Percentiles rank a stretch among this genome's conserved stretches.
Conservation (phyloP, 2,113 vertebrate genomes). For the Dissostichus mawsoni region DNA sequence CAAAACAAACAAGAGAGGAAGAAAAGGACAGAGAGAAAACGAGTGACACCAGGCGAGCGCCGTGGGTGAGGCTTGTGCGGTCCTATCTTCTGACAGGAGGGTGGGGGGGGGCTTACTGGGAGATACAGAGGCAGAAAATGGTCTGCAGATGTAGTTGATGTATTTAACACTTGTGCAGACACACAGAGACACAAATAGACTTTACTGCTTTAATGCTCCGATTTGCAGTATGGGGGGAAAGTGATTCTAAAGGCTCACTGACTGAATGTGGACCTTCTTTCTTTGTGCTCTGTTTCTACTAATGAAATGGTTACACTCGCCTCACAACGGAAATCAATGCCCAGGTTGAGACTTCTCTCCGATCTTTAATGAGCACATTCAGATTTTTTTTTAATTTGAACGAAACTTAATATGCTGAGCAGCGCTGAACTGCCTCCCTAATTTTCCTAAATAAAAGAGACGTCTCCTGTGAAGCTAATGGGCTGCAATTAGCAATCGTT, state of each 20-base stretch:
- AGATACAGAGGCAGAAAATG: conserved; percentile 46
- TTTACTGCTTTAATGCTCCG: conserved; percentile 9
- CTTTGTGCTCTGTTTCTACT: not conserved
- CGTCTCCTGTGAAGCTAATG: conserved; percentile 53
- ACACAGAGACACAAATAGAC: conserved; percentile 4
- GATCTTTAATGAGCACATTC: conserved; percentile 11
- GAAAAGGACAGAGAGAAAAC: conserved; percentile 12
- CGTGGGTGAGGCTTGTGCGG: conserved; percentile 58
- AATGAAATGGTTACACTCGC: conserved; percentile 23
- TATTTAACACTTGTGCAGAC: conserved; percentile 56
- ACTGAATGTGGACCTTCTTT: not conserved
- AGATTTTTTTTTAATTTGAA: not conserved
- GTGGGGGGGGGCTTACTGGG: conserved; percentile 43
- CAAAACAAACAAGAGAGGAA: conserved; percentile 68
- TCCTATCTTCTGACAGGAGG: conserved; percentile 61
- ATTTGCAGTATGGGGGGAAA: not conserved
- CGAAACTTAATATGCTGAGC: conserved; percentile 35
- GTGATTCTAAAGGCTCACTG: not conserved
- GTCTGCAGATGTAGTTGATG: conserved; percentile 53
- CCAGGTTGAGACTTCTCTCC: conserved; percentile 9
- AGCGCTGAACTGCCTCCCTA: conserved; percentile 6
- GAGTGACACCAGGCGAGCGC: conserved; percentile 43
- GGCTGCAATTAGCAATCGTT: conserved; percentile 48
- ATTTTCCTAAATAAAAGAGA: conserved; percentile 34
- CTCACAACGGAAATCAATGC: conserved; percentile 45